phyloP scores from a whole-genome alignment of 2,888 invertebrate genomes.

The Cephonodes hylas region DNA sequence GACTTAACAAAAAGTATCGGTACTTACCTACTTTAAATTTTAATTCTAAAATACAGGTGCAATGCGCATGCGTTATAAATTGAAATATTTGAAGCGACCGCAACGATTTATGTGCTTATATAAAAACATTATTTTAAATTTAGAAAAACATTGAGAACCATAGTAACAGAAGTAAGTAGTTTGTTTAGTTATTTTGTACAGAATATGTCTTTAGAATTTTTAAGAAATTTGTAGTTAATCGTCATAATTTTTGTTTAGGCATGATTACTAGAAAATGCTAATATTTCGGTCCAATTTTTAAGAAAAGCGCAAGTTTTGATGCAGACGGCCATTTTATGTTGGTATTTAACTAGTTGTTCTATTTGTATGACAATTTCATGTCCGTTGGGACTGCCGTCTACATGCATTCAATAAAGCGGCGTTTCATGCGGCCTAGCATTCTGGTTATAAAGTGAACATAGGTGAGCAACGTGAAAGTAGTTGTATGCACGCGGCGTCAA shows the following conservation, averaged over 20 bases:
- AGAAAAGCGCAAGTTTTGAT: not conserved
- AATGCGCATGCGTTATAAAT: not conserved
- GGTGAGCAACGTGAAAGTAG: not conserved
- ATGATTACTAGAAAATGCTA: not conserved
- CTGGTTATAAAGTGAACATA: not conserved
- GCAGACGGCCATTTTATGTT: conserved; percentile 6
- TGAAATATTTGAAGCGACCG: not conserved
- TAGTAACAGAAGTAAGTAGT: not conserved
- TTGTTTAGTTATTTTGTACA: not conserved
- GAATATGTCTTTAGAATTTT: too few relatives aligned
- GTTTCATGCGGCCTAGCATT: not conserved
- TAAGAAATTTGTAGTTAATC: too few relatives aligned
- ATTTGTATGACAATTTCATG: not conserved
- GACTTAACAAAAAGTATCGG: not conserved
- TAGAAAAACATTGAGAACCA: too few relatives aligned
- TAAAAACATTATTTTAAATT: not conserved
- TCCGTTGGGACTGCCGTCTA: not conserved
- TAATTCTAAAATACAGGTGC: not conserved
- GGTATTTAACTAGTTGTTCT: not conserved
- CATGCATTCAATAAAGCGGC: not conserved
- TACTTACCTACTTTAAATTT: not conserved
- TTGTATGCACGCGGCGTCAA: conserved; percentile 34
- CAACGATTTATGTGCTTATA: not conserved
- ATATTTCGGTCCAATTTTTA: too few relatives aligned
- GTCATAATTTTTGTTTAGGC: not conserved